Base-by-base conservation (phyloP, 2,888 invertebrate genomes). In the Philereme transversata region DNA sequence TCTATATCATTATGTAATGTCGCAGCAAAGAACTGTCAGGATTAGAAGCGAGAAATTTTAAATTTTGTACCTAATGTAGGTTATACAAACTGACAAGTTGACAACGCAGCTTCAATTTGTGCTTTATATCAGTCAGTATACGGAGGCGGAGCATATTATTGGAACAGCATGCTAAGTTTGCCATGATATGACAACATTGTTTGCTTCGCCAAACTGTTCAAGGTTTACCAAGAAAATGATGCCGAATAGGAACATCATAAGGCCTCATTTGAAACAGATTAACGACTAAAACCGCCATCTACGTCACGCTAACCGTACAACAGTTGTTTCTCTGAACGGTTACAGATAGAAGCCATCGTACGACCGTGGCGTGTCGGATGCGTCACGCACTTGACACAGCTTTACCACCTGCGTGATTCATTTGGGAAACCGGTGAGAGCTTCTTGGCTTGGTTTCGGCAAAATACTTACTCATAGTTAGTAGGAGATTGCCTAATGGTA, bases 351-450 rank as follows among this genome's bases (percentile, higher is more conserved):
- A 64, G 54, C 63, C 65, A 64, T 61, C 65, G 58, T 64, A 54
- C 54, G 62, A 60, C 36, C 47, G 44, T 53, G 46, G 51, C 56
- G 56, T 46, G 49, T 54, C 36, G 54, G 65, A 60, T 70, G 69
- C 63, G 67, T 70, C 69, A 69, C 66, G 64, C 68, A 70, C 67
- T 67, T 64, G 53, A 60, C 65, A 60, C 53, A 55, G 47, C 45
- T 67, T 57, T 51, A 60, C 47, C 50, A 57, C 64, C 58, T 62
- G 63, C 59, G 62, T 69, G 69, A 69, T 60, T 69, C 60, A 69
- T 51, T 43, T 47, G 36, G 50, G 55, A 64, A 65, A 35, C 48
- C 36, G 50, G 51, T 55, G 56, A 61, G 46, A 57, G 50, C 51
- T 49, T 50, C 10, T 53, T 43, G 10, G 56, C 47, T 54, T 56